Evolutionary conservation across 2,888 invertebrate species (phyloP).

Genomic region (Lasius platythorax): DNA sequence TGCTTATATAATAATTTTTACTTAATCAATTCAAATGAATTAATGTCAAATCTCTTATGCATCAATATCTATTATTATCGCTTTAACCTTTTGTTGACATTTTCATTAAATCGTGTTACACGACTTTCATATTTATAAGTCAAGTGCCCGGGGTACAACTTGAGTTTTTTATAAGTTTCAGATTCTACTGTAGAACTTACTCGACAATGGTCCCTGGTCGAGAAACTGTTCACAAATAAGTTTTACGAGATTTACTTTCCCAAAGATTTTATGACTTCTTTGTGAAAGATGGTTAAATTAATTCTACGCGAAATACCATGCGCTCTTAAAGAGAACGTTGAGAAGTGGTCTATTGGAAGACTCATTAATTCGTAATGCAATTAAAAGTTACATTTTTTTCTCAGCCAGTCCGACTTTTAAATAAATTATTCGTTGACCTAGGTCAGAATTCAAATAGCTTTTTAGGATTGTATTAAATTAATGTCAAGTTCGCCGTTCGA

Average conservation of each 20-base stretch:
- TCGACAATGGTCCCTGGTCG: background rate
- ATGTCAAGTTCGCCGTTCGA: background rate
- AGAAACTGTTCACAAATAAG: constrained; percentile 13
- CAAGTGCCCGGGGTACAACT: background rate
- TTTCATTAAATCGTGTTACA: constrained; percentile 15
- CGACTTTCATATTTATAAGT: constrained; percentile 27
- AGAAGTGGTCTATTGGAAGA: background rate
- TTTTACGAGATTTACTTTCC: constrained; percentile 31
- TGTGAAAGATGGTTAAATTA: constrained; percentile 38
- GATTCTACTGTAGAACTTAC: constrained; percentile 12
- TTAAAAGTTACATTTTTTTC: constrained; percentile 9
- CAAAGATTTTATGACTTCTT: constrained; percentile 13
- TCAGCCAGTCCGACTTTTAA: background rate
- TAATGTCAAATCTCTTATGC: background rate
- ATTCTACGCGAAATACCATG: constrained; percentile 5
- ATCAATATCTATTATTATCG: background rate
- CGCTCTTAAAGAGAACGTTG: background rate
- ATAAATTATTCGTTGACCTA: constrained; percentile 14
- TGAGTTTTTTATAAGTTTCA: background rate
- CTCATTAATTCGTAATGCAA: background rate
- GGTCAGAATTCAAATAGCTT: background rate
- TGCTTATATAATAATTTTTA: background rate
- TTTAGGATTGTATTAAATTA: background rate
- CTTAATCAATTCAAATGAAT: background rate
- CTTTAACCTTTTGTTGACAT: constrained; percentile 22